Evolutionary conservation across 2,888 invertebrate species (phyloP), one percentile per base, ranked within the genome.

Genomic region (Chalcosyrphus nemorum): DNA sequence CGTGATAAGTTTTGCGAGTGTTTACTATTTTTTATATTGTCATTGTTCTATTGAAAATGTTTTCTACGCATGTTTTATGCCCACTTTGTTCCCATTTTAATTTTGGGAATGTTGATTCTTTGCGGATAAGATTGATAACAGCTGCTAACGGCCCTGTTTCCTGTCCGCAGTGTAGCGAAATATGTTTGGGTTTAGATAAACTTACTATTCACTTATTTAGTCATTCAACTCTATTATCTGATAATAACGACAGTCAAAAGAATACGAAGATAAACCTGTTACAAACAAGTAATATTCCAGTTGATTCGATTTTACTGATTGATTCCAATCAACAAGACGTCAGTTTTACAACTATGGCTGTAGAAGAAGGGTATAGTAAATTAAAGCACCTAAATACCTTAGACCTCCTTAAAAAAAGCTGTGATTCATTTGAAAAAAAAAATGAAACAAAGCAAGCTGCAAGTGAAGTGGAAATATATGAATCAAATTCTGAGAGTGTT

Each of bases 171-270:
- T 97, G 97, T 89, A 93, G 94, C 88, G 96, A 96, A 88, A 92
- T 94, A 87, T 92, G 96, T 17, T 92, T 94, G 85, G 96, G 96
- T 0, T 93, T 97, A 86, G 96, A 96, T 90, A 96, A 96, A 92
- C 92, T 96, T 61, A 96, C 96, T 0, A 96, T 96, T 88, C 96
- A 97, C 91, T 92, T 97, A 86, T 96, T 96, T 89, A 94, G 94
- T 78, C 96, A 96, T 89, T 93, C 94, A 50, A 35, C 56, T 41
- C n/a, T 57, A n/a, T 68, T 43, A 57, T 45, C 29, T 47, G 45
- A 57, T 38, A 27, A 17, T 29, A 29, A 70, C 24, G 65, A 9
- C 24, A 35, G 15, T 1, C 19, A 29, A 0, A 21, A 15, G 6
- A 7, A 29, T 19, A 29, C 9, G 3, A 21, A 47, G 3, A 47